phyloP scores from a whole-genome alignment of 1,140 invertebrate species.

The Ctenoplectra terminalis region DNA sequence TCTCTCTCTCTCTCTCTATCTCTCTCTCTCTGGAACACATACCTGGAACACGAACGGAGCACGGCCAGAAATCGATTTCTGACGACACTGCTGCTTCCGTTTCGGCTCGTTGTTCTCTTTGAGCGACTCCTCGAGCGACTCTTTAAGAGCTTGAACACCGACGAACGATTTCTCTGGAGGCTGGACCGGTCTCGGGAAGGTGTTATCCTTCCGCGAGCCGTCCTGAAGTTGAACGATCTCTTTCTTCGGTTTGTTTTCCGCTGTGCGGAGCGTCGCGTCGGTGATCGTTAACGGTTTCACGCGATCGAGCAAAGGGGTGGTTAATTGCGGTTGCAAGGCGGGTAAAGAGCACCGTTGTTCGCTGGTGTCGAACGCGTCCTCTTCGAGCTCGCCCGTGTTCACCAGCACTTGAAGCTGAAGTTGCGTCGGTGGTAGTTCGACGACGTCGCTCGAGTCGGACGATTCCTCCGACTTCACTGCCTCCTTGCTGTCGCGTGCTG shows the following conservation, averaged over 20 bases:
- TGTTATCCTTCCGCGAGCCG: conserved; percentile 54
- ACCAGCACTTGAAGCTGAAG: conserved; percentile 17
- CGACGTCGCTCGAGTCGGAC: conserved; percentile 43
- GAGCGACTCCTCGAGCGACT: conserved; percentile 48
- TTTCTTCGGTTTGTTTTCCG: neutral
- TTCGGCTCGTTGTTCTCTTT: conserved; percentile 61
- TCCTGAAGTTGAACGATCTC: conserved; percentile 17
- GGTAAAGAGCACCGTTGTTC: neutral
- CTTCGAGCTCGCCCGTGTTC: neutral
- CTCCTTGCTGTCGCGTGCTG: conserved; percentile 69
- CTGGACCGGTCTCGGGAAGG: conserved; percentile 50
- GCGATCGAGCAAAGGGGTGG: neutral
- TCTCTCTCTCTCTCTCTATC: too few species aligned
- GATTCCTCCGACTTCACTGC: conserved; percentile 38
- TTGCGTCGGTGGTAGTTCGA: neutral
- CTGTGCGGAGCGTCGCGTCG: conserved; percentile 65
- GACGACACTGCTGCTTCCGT: neutral
- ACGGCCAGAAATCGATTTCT: neutral
- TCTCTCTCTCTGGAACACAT: too few species aligned
- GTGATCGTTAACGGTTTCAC: conserved; percentile 67
- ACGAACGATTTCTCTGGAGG: conserved; percentile 45
- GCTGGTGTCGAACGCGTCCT: neutral
- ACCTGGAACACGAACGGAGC: conserved; percentile 67
- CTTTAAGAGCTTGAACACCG: conserved; percentile 41
- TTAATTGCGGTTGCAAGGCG: neutral